A percentile compares a stretch with the other conserved stretches of the same genome.
Conservation (phyloP, 2,113 vertebrate genomes). For the Pheucticus melanocephalus region DNA sequence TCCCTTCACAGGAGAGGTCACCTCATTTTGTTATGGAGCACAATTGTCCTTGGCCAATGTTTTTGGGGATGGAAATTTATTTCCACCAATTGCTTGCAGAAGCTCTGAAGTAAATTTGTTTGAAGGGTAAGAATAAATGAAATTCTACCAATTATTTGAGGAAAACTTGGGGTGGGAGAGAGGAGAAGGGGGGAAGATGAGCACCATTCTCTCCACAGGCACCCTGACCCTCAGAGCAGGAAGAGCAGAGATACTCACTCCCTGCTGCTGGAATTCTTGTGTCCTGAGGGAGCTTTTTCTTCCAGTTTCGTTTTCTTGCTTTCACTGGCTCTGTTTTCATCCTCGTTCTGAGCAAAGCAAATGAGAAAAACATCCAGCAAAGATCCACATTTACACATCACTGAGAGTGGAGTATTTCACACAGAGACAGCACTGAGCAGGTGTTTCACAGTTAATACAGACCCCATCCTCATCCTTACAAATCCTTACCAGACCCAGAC, state of each 20-base stretch:
- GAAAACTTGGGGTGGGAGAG: neutral
- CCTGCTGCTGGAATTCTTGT: conserved; percentile 87
- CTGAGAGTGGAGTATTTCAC: neutral
- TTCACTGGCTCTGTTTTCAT: conserved; percentile 85
- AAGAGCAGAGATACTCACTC: conserved; percentile 81
- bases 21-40: neutral
- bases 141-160: neutral
- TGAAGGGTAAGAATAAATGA: neutral
- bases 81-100: neutral
- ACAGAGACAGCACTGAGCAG: neutral
- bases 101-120: neutral
- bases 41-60: neutral
- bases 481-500: neutral
- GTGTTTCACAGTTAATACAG: neutral
- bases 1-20: neutral
- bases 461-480: neutral
- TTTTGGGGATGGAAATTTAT: neutral
- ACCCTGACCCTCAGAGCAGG: neutral
- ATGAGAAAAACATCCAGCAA: conserved; percentile 13
- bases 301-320: conserved; percentile 91
- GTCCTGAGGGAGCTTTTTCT: conserved; percentile 85
- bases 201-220: neutral
- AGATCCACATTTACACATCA: neutral
- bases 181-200: neutral
- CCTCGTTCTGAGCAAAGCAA: conserved; percentile 83